Conservation (phyloP, 1,140 invertebrate species). For the Diachasmimorpha longicaudata region DNA sequence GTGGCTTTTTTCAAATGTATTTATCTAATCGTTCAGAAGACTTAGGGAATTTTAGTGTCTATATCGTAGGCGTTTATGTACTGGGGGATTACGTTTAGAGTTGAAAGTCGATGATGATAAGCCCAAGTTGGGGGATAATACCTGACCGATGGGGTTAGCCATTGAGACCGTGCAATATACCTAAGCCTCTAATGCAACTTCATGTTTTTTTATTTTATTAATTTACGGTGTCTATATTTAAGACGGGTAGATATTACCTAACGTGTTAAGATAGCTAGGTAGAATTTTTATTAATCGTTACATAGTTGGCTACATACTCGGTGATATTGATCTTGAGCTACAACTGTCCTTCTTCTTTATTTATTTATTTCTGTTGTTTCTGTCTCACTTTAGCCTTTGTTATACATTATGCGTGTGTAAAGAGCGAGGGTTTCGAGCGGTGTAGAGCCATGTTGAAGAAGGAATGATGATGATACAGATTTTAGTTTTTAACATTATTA, state of each 20-base stretch:
- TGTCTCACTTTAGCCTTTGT: not conserved
- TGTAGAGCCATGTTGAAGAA: not conserved
- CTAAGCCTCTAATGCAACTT: not conserved
- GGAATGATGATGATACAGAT: conserved; percentile 21
- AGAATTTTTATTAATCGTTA: conserved; percentile 6
- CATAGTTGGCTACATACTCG: conserved; percentile 3
- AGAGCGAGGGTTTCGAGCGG: not conserved
- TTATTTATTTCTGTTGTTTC: conserved; percentile 1
- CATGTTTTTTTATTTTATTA: not conserved
- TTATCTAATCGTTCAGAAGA: not conserved
- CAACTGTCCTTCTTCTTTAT: not conserved
- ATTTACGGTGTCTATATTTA: conserved; percentile 5
- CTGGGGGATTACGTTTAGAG: not conserved
- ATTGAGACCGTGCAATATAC: conserved; percentile 31
- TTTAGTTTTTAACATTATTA: not conserved
- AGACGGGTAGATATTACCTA: not conserved
- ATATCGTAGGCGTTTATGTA: not conserved
- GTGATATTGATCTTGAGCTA: conserved; percentile 20
- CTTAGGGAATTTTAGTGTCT: not conserved
- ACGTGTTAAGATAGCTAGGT: not conserved
- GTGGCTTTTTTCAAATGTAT: conserved; percentile 19
- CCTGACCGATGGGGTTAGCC: conserved; percentile 20
- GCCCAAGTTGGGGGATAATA: conserved; percentile 18
- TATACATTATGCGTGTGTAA: not conserved
- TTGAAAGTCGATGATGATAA: conserved; percentile 4